Conservation (phyloP, 2,113 vertebrate genomes). For the Elaphurus davidianus region DNA sequence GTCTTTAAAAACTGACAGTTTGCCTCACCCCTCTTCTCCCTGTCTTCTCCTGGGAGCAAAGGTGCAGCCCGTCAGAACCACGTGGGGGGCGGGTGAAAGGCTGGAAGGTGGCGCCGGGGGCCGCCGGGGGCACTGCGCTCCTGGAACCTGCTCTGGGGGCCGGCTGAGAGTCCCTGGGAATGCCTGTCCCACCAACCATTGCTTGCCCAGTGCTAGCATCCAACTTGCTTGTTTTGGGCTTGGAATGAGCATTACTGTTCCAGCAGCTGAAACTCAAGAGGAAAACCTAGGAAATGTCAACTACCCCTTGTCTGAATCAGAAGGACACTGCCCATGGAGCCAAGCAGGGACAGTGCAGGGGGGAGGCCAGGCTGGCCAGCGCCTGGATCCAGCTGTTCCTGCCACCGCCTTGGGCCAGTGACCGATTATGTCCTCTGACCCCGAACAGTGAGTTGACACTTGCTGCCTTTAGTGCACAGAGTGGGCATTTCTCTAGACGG, state of each 20-base stretch:
- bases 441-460: fast-evolving
- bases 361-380: background rate
- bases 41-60: too few relatives aligned
- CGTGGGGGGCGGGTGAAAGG: fast-evolving
- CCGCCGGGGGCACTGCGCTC: fast-evolving
- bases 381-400: background rate
- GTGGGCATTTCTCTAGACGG: too few relatives aligned
- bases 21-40: fast-evolving
- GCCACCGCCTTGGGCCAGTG: background rate
- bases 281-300: background rate
- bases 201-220: fast-evolving
- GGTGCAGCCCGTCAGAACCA: fast-evolving
- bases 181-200: fast-evolving
- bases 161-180: fast-evolving
- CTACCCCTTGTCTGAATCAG: fast-evolving
- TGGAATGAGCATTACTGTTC: too few relatives aligned
- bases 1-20: fast-evolving
- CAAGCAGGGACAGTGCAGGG: fast-evolving
- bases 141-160: too few relatives aligned
- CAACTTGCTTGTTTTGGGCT: background rate
- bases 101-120: fast-evolving
- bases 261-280: background rate
- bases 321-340: fast-evolving
- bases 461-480: fast-evolving
- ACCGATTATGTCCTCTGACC: fast-evolving